Evolutionary conservation across 2,113 vertebrate genomes (phyloP).

Genomic region (Serinus canaria): DNA sequence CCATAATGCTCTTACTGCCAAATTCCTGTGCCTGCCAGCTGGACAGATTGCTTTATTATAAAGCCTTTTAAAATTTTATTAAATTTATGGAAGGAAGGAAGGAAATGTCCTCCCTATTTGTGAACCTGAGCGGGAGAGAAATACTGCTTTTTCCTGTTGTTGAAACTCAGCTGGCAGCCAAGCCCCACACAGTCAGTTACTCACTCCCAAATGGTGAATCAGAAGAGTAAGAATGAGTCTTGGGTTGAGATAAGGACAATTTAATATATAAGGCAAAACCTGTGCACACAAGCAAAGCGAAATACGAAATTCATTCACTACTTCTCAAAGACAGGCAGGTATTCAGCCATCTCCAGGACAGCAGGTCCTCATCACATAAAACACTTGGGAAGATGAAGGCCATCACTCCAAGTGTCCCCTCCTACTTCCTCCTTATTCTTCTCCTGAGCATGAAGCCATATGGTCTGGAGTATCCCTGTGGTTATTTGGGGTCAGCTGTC

Average conservation of each 20-base stretch:
- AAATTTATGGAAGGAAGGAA: neutral
- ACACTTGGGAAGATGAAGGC: neutral
- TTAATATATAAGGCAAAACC: neutral
- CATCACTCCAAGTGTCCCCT: neutral
- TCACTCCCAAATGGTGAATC: neutral
- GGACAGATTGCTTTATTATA: neutral
- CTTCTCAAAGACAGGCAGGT: neutral
- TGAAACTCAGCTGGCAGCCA: neutral
- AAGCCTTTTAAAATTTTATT: neutral
- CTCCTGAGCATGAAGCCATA: neutral
- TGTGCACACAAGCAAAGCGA: neutral
- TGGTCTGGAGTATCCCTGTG: neutral
- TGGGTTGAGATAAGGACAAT: neutral
- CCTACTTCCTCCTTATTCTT: neutral
- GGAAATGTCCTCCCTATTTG: neutral
- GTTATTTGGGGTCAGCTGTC: neutral
- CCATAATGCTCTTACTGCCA: neutral
- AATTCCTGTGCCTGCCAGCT: neutral
- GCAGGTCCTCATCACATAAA: neutral
- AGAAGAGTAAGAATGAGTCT: neutral
- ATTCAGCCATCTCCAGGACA: neutral
- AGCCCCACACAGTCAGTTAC: neutral
- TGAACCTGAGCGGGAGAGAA: neutral
- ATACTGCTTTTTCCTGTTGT: neutral
- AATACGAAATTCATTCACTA: neutral